Evolutionary conservation across 1,140 invertebrate species (phyloP).

Genomic region (Heterodera carotae): DNA sequence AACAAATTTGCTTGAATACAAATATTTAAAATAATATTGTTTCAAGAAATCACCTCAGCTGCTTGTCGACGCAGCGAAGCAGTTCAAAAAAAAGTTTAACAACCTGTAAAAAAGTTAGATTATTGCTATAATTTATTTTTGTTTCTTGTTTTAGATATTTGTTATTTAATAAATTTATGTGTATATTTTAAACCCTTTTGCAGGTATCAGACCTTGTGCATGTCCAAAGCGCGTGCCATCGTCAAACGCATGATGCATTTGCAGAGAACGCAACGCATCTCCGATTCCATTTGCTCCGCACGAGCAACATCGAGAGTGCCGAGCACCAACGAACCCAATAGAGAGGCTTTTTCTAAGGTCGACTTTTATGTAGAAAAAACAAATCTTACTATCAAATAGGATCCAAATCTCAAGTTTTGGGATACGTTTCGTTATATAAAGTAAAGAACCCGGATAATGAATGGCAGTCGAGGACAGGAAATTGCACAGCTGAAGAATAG

Average conservation of each 20-base stretch:
- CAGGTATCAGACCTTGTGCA: slow-evolving; percentile 4
- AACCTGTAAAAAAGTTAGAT: slow-evolving; percentile 17
- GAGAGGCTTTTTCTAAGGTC: background rate
- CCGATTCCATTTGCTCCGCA: slow-evolving; percentile 47
- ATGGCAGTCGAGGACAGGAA: slow-evolving; percentile 50
- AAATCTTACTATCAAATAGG: no score
- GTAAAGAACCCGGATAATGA: slow-evolving; percentile 50
- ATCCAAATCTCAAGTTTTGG: background rate
- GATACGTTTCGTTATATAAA: slow-evolving; percentile 15
- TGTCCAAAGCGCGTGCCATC: slow-evolving; percentile 38
- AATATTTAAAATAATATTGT: slow-evolving; percentile 12
- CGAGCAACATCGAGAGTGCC: background rate
- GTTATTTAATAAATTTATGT: no score
- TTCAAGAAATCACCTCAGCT: slow-evolving; percentile 42
- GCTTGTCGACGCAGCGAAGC: slow-evolving; percentile 60
- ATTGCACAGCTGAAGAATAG: slow-evolving; percentile 50
- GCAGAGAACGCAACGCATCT: slow-evolving; percentile 57
- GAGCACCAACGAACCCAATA: background rate
- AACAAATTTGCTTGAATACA: background rate
- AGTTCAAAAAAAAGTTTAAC: slow-evolving; percentile 63
- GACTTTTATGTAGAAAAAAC: no score
- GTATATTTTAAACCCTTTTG: background rate
- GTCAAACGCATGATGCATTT: slow-evolving; percentile 55
- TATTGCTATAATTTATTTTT: no score
- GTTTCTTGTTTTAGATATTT: no score